Conservation (phyloP, 2,888 invertebrate species). For the Dryomyza anilis region DNA sequence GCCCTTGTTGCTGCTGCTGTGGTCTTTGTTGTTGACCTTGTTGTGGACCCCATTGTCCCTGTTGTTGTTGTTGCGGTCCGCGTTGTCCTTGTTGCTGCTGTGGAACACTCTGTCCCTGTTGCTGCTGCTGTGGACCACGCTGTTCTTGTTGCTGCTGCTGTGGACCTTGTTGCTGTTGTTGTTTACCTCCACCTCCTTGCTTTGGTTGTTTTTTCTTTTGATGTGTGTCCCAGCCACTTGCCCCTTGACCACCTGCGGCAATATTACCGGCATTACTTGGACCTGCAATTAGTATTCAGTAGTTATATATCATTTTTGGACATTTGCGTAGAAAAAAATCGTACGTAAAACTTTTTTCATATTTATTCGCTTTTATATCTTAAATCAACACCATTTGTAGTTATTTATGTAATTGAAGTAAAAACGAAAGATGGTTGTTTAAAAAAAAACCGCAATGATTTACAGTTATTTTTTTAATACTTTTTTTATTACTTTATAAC, state of each 20-base stretch:
- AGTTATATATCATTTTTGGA: no score
- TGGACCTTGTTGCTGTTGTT: constrained; percentile 14
- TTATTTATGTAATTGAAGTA: no score
- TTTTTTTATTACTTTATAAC: no score
- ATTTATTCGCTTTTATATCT: no score
- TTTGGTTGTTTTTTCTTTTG: constrained; percentile 5
- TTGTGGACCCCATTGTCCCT: not conserved
- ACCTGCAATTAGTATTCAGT: no score
- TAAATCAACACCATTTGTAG: no score
- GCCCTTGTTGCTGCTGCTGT: not conserved
- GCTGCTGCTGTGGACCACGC: not conserved
- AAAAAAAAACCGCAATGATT: no score
- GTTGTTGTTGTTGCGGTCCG: constrained; percentile 13
- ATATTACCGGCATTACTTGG: not conserved
- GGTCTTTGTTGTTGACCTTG: not conserved
- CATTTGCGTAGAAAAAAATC: no score
- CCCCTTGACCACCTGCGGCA: not conserved
- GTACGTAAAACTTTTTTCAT: no score
- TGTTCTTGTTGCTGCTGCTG: constrained; percentile 9
- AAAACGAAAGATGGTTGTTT: no score
- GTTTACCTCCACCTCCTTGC: not conserved
- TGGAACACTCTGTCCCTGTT: not conserved
- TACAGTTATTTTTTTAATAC: no score
- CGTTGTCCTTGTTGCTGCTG: not conserved
- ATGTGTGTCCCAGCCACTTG: not conserved